Percentiles rank a stretch among this genome's conserved stretches.
phyloP scores from a whole-genome alignment of 37 sponge, comb jelly and placozoan species.

The Oscarella lobularis region DNA sequence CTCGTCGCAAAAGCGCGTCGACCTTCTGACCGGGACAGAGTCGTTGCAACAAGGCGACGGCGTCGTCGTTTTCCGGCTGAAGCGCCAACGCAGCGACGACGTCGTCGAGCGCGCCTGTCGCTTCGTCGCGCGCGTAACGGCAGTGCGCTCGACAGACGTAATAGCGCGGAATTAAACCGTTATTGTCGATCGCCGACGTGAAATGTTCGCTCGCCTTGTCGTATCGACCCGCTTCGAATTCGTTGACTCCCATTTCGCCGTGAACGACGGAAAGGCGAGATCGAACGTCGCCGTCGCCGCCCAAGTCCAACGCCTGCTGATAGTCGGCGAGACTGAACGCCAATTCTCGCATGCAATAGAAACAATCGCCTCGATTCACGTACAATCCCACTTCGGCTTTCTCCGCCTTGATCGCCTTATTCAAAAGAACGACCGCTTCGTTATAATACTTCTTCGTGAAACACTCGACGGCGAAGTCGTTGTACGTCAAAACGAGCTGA shows the following conservation, averaged over 20 bases:
- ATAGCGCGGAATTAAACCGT: constrained; percentile 61
- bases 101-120: constrained; percentile 26
- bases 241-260: constrained; percentile 52
- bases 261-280: constrained; percentile 65
- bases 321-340: constrained; percentile 83
- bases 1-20: constrained; percentile 13
- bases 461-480: constrained; percentile 90
- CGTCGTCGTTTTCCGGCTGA: constrained; percentile 34
- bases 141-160: constrained; percentile 73
- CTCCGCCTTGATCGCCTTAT: constrained; percentile 77
- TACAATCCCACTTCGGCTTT: constrained; percentile 80
- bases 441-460: constrained; percentile 40
- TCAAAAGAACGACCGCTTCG: constrained; percentile 64
- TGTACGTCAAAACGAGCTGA: constrained; percentile 86
- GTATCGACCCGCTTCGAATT: constrained; percentile 17
- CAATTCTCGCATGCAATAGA: constrained; percentile 55
- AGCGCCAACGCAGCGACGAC: constrained; percentile 30
- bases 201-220: constrained; percentile 27
- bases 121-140: constrained; percentile 13
- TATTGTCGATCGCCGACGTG: constrained; percentile 10
- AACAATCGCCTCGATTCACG: constrained; percentile 93
- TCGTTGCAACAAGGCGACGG: constrained; percentile 39
- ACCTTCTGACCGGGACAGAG: constrained; percentile 52
- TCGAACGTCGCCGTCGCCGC: constrained; percentile 28
- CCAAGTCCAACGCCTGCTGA: constrained; percentile 60